Base-by-base conservation (phyloP, 2,888 invertebrate genomes). In the Mesochorus sp. region DNA sequence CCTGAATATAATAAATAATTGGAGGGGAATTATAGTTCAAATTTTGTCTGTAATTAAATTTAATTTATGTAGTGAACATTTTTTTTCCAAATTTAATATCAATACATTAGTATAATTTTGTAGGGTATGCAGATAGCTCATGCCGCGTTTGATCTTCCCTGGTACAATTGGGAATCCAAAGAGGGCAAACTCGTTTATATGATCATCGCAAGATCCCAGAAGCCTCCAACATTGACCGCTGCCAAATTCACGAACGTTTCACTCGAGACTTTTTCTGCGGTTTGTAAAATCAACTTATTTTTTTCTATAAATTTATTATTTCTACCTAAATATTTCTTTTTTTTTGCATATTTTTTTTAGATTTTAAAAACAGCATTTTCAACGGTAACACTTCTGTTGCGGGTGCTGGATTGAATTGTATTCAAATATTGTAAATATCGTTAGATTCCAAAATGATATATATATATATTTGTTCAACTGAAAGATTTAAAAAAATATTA, bases 191-290 rank as follows among this genome's bases (percentile, higher is more conserved):
- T 76, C 17, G 44, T 77, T 14, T 4, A 34, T 34, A 47, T 76
- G 28, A 42, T 51, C 6, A 75, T 57, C 10, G 49, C 51, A 1
- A 51, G 75, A 21, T 61, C 78, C 8, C 78, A 78, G 14, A 57
- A 19, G 51, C 70, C 70, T 6, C 57, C 57, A 6, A 49, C 6
- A 6, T 14, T 78, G 19, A 78, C 75, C 0, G 78, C 72, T n/a
- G 68, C 47, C 12, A 78, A 75, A 49, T 75, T 78, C 31, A 1
- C 55, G 21, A 31, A 19, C 5, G 53, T 78, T 28, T 64, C 64
- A 5, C 51, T 78, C 47, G 57, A 70, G 26, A 75, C 75, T 1
- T 78, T 75, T 59, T 71, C 64, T n/a, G 51, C 76, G 62, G 76
- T 71, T 31, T 24, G 76, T 64, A 49, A 49, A 12, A 39, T 6